Percentiles rank a stretch among this genome's conserved stretches.
Evolutionary conservation across 92 coral and sea anemone genomes (phyloP).

Genomic region (Paragorgia papillata): DNA sequence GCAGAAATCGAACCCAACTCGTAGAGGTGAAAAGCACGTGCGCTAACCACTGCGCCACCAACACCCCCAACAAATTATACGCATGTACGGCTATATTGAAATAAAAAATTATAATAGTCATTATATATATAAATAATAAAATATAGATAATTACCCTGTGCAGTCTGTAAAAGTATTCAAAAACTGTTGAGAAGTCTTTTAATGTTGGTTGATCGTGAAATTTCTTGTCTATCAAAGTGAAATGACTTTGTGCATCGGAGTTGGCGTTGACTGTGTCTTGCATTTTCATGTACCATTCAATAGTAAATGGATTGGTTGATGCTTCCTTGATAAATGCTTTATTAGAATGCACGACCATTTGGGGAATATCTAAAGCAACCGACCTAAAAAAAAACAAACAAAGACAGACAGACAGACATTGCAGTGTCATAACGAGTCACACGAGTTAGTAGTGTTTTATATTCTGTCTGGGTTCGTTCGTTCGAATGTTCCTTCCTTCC

Average conservation of each 20-base stretch:
- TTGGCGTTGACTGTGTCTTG: constrained; percentile 91
- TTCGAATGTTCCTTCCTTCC: too few relatives aligned
- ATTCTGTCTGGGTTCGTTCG: too few relatives aligned
- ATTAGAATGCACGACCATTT: constrained; percentile 26
- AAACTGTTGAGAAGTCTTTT: constrained; percentile 81
- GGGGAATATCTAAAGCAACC: constrained; percentile 12
- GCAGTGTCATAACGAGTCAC: too few relatives aligned
- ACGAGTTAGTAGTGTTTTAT: too few relatives aligned
- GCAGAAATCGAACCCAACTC: not conserved
- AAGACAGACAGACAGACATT: too few relatives aligned
- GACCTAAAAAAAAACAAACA: constrained; percentile 4
- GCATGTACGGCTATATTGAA: too few relatives aligned
- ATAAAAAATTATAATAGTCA: too few relatives aligned
- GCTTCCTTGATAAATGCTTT: constrained; percentile 83
- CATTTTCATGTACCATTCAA: constrained; percentile 99
- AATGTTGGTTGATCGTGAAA: constrained; percentile 80
- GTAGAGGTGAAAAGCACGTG: too few relatives aligned
- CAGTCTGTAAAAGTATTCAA: constrained; percentile 79
- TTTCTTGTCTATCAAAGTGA: constrained; percentile 83
- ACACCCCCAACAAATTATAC: too few relatives aligned
- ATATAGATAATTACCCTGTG: constrained; percentile 90
- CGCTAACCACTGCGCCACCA: too few relatives aligned
- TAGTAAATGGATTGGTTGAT: constrained; percentile 94
- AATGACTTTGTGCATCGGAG: constrained; percentile 85
- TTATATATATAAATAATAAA: too few relatives aligned